Conservation (phyloP, 1,140 invertebrate species). For the Solenopsis invicta region DNA sequence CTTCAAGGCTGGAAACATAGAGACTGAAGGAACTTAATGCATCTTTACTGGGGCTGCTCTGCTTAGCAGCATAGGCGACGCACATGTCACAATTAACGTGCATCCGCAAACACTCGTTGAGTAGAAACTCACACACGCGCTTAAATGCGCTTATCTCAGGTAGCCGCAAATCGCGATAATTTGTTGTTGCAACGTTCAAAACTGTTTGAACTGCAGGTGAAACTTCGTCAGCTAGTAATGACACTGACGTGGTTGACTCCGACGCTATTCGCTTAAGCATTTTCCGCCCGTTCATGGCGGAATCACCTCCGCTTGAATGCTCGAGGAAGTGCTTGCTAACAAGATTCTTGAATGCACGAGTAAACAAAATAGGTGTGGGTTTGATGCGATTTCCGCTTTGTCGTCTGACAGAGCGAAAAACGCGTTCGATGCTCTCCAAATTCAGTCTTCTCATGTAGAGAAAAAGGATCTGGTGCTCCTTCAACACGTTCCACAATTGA, state of each 20-base stretch:
- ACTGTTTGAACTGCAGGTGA: not conserved
- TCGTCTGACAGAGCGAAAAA: slow-evolving; percentile 49
- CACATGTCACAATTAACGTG: slow-evolving; percentile 40
- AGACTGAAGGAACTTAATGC: not conserved
- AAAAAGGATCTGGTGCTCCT: not conserved
- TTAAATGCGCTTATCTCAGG: slow-evolving; percentile 43
- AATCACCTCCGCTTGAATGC: slow-evolving; percentile 21
- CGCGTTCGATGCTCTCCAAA: slow-evolving; percentile 28
- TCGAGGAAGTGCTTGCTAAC: slow-evolving; percentile 48
- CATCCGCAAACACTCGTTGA: slow-evolving; percentile 30
- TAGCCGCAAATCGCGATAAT: slow-evolving; percentile 42
- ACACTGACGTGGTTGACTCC: not conserved
- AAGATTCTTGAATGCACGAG: slow-evolving; percentile 54
- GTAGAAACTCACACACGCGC: slow-evolving; percentile 50
- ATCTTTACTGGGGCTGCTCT: not conserved
- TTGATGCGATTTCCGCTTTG: slow-evolving; percentile 46
- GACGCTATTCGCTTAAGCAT: slow-evolving; percentile 33
- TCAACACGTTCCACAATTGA: slow-evolving; percentile 34
- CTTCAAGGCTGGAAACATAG: slow-evolving; percentile 29
- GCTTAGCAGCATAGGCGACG: not conserved
- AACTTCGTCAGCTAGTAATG: not conserved
- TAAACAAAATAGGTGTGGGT: slow-evolving; percentile 52
- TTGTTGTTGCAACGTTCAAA: slow-evolving; percentile 24
- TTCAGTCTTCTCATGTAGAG: slow-evolving; percentile 31
- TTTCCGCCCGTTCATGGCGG: not conserved